Conservation (phyloP, 2,888 invertebrate genomes). For the Tiphia femorata region DNA sequence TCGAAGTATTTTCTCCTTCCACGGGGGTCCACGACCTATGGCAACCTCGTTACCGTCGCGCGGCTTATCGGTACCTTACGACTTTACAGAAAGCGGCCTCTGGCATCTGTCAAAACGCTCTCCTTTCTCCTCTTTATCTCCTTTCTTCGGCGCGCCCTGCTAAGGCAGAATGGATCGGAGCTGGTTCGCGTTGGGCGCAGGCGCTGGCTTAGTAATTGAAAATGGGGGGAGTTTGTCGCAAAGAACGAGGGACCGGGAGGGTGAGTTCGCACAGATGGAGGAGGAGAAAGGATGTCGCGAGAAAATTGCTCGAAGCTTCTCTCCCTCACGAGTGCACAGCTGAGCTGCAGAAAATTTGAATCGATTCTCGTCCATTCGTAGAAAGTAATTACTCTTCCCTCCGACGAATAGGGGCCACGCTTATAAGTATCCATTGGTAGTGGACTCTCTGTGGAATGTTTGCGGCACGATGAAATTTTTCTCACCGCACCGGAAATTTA, state of each 20-base stretch:
- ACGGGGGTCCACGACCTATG: slow-evolving; percentile 20
- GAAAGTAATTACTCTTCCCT: too few relatives aligned
- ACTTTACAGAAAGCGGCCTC: slow-evolving; percentile 15
- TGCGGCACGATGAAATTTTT: too few relatives aligned
- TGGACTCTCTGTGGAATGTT: too few relatives aligned
- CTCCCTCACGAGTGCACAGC: slow-evolving; percentile 13
- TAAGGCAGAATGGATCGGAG: too few relatives aligned
- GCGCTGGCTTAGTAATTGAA: slow-evolving; percentile 7
- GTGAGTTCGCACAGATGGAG: neutral
- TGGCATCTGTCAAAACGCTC: slow-evolving; percentile 8
- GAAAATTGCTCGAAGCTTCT: slow-evolving; percentile 24
- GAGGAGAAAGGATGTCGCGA: slow-evolving; percentile 18
- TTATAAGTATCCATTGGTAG: too few relatives aligned
- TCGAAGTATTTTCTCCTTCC: slow-evolving; percentile 26
- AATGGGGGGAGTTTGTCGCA: neutral
- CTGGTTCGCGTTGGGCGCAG: neutral
- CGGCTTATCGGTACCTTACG: slow-evolving; percentile 14
- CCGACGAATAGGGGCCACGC: too few relatives aligned
- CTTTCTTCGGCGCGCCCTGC: neutral
- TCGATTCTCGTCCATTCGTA: slow-evolving; percentile 4
- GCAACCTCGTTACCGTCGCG: slow-evolving; percentile 21
- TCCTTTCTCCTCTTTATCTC: neutral
- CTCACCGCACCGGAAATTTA: neutral
- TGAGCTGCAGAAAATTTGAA: slow-evolving; percentile 3
- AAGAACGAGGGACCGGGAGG: neutral